Evolutionary conservation across 1,140 invertebrate genomes (phyloP), one percentile per base, ranked within the genome.

Genomic region (Drosophila arawakana): DNA sequence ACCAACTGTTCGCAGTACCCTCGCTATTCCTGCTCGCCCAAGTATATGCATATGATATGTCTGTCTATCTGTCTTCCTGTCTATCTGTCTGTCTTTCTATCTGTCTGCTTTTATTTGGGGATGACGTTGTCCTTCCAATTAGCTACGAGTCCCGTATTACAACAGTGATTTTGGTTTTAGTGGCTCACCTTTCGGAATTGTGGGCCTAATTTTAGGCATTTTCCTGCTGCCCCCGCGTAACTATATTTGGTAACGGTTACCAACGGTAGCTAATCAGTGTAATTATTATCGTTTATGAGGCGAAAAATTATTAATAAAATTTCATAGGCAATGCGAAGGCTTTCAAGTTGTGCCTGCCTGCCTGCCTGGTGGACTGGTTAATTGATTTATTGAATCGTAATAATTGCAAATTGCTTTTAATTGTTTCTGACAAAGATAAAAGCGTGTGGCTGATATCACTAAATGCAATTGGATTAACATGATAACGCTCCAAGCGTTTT

Each of bases 351-450:
- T 50, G 61, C 0, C 18, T 21, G 18, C 18, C 18, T 21, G 18
- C 18, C 18, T 3, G 25, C 61, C 74, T 81, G 44, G 46, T 54
- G 77, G 66, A 72, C 50, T 60, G 57, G 55, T 65, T 88, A 82
- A 86, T 88, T 86, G 80, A 88, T 77, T 86, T 86, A 77, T 78
- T 76, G 73, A 77, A 59, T 69, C 79, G 69, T 82, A 80, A 82
- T 86, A 86, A 86, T 74, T 79, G 69, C 76, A 82, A 86, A 88
- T 86, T 86, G 82, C 71, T 75, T 81, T 86, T 86, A 85, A 85
- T 85, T 85, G 81, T 85, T 81, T 85, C 78, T 52, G 44, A 65
- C 46, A 67, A 63, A 71, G 74, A 79, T 76, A 58, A 49, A 35
- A 58, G 60, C 52, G 50, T 65, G 43, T 65, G 57, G 57, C 30